Conservation (phyloP, 2,113 vertebrate genomes). For the Henicopernis longicauda region DNA sequence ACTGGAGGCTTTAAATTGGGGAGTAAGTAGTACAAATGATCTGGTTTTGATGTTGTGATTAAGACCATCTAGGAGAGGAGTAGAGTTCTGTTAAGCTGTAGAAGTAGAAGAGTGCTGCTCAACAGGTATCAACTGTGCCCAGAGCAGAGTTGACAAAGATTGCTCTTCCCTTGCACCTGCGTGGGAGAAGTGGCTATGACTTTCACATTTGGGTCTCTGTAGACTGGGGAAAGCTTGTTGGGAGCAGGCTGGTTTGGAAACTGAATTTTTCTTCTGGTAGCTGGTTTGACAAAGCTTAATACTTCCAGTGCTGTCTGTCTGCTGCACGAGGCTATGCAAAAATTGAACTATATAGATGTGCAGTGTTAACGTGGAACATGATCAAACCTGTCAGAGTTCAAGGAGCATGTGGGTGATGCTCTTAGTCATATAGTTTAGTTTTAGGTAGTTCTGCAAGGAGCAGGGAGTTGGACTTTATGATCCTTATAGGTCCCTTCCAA, state of each 20-base stretch:
- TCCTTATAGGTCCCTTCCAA: background rate
- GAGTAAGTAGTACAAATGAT: background rate
- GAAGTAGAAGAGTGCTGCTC: background rate
- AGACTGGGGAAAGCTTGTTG: background rate
- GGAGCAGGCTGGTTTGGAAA: background rate
- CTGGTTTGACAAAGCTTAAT: background rate
- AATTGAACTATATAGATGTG: background rate
- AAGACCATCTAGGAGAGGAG: background rate
- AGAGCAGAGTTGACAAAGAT: background rate
- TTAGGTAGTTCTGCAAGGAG: background rate
- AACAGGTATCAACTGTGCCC: background rate
- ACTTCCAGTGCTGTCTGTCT: background rate
- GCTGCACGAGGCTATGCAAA: background rate
- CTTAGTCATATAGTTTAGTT: background rate
- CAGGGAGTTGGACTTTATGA: background rate
- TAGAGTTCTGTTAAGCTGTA: background rate
- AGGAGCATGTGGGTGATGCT: background rate
- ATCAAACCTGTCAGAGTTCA: background rate
- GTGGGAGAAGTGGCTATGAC: background rate
- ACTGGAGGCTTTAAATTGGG: background rate
- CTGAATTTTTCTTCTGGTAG: background rate
- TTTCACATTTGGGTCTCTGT: background rate
- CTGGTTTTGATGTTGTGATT: background rate
- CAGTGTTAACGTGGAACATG: background rate
- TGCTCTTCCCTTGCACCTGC: background rate